Evolutionary conservation across 2,797 vertebrate species (phyloP).

Genomic region (Miichthys miiuy): DNA sequence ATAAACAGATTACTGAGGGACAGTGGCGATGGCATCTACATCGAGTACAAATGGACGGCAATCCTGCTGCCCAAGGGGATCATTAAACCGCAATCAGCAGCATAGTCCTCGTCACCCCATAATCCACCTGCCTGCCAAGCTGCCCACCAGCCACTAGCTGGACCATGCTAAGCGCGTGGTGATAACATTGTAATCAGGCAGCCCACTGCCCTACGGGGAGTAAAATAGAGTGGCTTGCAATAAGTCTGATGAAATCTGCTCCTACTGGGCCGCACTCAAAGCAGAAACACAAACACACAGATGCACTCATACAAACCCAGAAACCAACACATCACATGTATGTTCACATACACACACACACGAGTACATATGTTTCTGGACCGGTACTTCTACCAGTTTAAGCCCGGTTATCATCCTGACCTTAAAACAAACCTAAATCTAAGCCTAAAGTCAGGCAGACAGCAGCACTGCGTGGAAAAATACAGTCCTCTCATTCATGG

Average conservation of each 20-base stretch:
- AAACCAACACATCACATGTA: not conserved
- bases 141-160: slow-evolving; percentile 27
- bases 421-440: not conserved
- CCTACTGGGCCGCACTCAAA: slow-evolving; percentile 29
- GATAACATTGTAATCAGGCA: slow-evolving; percentile 56
- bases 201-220: slow-evolving; percentile 35
- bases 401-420: not conserved
- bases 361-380: too few relatives aligned
- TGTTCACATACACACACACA: too few relatives aligned
- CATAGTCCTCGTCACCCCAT: not conserved
- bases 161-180: slow-evolving; percentile 33
- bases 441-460: not conserved
- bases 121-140: slow-evolving; percentile 42
- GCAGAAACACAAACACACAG: slow-evolving; percentile 12
- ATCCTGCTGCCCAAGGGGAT: slow-evolving; percentile 15
- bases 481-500: not conserved
- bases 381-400: too few relatives aligned
- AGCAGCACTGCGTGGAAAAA: not conserved
- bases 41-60: slow-evolving; percentile 8
- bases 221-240: slow-evolving; percentile 47
- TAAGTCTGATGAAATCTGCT: slow-evolving; percentile 57
- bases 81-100: slow-evolving; percentile 52
- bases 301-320: not conserved
- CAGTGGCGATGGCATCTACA: not conserved
- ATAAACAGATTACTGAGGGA: slow-evolving; percentile 31